Conservation (phyloP, 1,140 invertebrate species). For the Leptopilina boulardi region DNA sequence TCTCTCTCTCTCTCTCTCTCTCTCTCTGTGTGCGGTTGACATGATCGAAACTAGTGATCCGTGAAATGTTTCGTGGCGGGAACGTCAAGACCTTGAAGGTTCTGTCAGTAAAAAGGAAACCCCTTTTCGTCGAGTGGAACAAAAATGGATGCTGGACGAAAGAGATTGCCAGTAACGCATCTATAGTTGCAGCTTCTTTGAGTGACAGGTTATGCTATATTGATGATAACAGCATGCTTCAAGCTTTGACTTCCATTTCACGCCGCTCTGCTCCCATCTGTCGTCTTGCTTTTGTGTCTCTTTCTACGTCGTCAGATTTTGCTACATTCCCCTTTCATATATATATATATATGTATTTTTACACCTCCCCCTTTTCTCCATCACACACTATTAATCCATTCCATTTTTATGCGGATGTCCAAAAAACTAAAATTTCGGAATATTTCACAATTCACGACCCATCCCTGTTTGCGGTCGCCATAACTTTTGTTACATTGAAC, state of each 20-base stretch:
- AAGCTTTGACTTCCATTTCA: constrained; percentile 58
- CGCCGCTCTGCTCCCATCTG: constrained; percentile 57
- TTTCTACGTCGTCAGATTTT: background rate
- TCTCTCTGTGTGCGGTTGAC: background rate
- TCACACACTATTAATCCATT: too few species aligned
- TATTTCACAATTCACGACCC: too few species aligned
- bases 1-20: too few species aligned
- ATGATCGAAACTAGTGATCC: background rate
- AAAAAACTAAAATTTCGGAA: too few species aligned
- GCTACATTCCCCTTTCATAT: background rate
- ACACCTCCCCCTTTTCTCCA: background rate
- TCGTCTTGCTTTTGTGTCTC: constrained; percentile 45
- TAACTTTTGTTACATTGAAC: too few species aligned
- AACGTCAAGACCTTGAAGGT: constrained; percentile 19
- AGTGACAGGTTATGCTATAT: constrained; percentile 54
- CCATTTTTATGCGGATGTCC: too few species aligned
- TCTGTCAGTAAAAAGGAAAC: constrained; percentile 25
- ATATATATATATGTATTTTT: too few species aligned
- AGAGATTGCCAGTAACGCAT: constrained; percentile 41
- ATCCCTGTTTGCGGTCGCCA: too few species aligned
- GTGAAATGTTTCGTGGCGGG: constrained; percentile 4
- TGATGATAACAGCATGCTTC: constrained; percentile 49
- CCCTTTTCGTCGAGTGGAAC: constrained; percentile 26
- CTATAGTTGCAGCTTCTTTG: constrained; percentile 51
- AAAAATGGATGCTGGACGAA: constrained; percentile 34